Evolutionary conservation across 2,797 vertebrate species (phyloP).

Genomic region (Macrochelys suwanniensis): DNA sequence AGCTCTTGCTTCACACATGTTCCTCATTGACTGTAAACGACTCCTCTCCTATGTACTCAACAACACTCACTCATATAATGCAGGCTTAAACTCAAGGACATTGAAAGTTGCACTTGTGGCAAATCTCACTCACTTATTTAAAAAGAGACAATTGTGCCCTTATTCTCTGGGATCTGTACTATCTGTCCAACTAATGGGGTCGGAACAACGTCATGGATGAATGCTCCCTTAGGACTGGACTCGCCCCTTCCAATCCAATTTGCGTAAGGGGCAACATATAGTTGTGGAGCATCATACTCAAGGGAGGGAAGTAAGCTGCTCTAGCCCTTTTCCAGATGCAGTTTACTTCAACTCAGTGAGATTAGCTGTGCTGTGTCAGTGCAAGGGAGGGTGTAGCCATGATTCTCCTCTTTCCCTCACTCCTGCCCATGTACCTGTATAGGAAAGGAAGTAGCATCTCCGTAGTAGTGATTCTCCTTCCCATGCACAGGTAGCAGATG

Average conservation of each 20-base stretch:
- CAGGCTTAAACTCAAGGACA: not conserved
- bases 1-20: rapidly evolving
- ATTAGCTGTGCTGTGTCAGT: not conserved
- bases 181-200: not conserved
- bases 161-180: not conserved
- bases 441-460: not conserved
- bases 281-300: not conserved
- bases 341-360: not conserved
- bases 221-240: not conserved
- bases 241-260: not conserved
- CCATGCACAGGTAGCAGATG: too few relatives aligned
- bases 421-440: too few relatives aligned
- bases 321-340: not conserved
- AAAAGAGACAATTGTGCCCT: not conserved
- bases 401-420: not conserved
- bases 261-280: too few relatives aligned
- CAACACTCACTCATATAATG: not conserved
- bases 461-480: not conserved
- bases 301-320: not conserved
- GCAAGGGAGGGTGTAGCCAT: not conserved
- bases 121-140: too few relatives aligned
- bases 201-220: not conserved
- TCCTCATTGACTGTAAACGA: not conserved
- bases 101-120: not conserved
- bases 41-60: not conserved